Conservation (phyloP, 2,113 vertebrate genomes). For the Platichthys flesus region DNA sequence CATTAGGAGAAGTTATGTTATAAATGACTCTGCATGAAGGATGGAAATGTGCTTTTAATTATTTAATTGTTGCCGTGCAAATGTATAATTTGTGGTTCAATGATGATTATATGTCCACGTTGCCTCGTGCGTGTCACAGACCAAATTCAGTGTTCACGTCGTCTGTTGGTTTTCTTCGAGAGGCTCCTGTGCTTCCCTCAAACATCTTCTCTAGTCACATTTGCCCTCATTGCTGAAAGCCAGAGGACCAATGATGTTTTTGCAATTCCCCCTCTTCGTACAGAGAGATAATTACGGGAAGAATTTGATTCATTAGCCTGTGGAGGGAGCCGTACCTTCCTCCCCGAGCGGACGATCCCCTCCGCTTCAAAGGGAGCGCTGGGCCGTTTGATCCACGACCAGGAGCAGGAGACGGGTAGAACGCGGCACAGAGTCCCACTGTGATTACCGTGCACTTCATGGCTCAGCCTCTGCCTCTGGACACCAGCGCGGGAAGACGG, state of each 20-base stretch:
- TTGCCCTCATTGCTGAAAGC: constrained; percentile 35
- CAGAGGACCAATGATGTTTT: constrained; percentile 53
- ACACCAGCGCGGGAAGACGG: constrained; percentile 61
- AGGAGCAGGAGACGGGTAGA: constrained; percentile 46
- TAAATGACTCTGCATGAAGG: constrained; percentile 56
- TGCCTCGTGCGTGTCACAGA: constrained; percentile 34
- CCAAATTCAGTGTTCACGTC: constrained; percentile 66
- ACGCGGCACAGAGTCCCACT: constrained; percentile 11
- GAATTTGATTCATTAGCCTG: constrained; percentile 78
- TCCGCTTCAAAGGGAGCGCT: constrained; percentile 70
- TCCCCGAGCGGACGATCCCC: constrained; percentile 46
- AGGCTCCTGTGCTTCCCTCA: constrained; percentile 19
- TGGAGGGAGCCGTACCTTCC: constrained; percentile 59
- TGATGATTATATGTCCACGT: constrained; percentile 53
- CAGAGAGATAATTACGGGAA: constrained; percentile 74
- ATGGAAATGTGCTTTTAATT: constrained; percentile 64
- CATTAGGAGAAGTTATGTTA: constrained; percentile 69
- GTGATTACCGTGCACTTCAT: constrained; percentile 61
- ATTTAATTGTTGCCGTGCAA: constrained; percentile 59
- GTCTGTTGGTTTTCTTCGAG: constrained; percentile 54
- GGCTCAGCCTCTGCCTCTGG: constrained; percentile 55
- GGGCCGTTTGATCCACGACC: constrained; percentile 71
- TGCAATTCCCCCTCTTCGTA: constrained; percentile 33
- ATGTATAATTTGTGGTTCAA: constrained; percentile 63
- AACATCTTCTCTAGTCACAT: constrained; percentile 62